Evolutionary conservation across 2,113 vertebrate genomes (phyloP).

Genomic region (Climacteris rufus): DNA sequence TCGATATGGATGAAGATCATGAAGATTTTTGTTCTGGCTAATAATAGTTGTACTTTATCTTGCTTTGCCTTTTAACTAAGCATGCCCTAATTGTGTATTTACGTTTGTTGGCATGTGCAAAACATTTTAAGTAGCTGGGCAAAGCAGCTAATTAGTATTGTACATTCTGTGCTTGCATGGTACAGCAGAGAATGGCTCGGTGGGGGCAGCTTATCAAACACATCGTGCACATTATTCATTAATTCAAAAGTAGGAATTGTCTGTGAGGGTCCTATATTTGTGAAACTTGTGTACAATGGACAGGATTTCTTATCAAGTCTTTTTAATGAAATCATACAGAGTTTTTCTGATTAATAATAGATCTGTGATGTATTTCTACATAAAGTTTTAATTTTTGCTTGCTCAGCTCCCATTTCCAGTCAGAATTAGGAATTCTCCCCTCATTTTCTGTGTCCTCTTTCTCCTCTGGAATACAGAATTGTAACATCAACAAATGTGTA

Average conservation of each 20-base stretch:
- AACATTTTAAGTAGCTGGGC: background rate
- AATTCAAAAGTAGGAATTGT: background rate
- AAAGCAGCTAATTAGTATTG: slow-evolving; percentile 35
- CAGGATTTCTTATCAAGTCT: background rate
- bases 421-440: background rate
- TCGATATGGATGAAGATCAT: background rate
- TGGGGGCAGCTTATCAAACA: background rate
- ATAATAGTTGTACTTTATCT: slow-evolving; percentile 43
- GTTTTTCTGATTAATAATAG: background rate
- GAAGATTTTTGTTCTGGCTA: slow-evolving; percentile 34
- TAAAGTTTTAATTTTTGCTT: background rate
- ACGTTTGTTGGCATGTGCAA: slow-evolving; percentile 37
- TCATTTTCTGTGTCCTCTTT: background rate
- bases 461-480: background rate
- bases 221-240: background rate
- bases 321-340: background rate
- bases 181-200: background rate
- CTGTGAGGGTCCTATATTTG: fast-evolving
- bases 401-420: background rate
- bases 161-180: slow-evolving; percentile 27
- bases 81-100: slow-evolving; percentile 38
- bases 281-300: background rate
- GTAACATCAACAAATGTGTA: background rate
- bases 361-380: background rate
- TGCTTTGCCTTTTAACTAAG: slow-evolving; percentile 24